Evolutionary conservation across 2,797 vertebrate genomes (phyloP), one percentile per base, ranked within the genome.

Genomic region (Schizopygopsis malacanthus): DNA sequence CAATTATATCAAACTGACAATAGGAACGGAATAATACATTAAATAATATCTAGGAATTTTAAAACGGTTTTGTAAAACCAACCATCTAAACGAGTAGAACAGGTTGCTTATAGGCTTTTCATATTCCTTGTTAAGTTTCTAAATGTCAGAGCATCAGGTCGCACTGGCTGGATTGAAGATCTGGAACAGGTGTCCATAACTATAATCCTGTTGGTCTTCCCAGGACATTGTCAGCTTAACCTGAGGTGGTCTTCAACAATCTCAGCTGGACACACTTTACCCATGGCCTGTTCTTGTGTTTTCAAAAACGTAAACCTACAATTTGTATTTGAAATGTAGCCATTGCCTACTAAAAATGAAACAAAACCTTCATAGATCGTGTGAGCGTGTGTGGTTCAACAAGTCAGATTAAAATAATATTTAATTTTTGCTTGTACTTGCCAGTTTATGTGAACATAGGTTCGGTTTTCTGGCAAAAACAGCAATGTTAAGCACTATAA

Each of bases 181-280:
- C 90, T 89, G 89, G 81, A 81, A 88, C 94, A 94, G 92, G 92
- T 95, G 93, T 88, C 89, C 89, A 83, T 50, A 13, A 81, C 79
- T 79, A 77, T 95, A 95, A 95, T 95, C 94, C 89, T 87, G 52
- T 75, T 90, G 89, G 91, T 88, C 90, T 92, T 93, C 90, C 93
- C 88, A 93, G 93, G 94, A 91, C 89, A 54, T 81, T 43, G 85
- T 71, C 85, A 92, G 94, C 94, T 95, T 95, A 95, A 94, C 93
- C 95, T 94, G 91, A 93, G 91, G 92, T 94, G 93, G 93, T 94
- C 93, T 81, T 67, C 72, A 92, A 93, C 90, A 93, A 90, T 93
- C 91, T 90, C 82, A 85, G 82, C 83, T 90, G 87, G 91, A 92
- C n/a, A 43, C 52, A 13, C 13, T 43, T 69, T 56, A 52, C 25